phyloP scores from a whole-genome alignment of 2,113 vertebrate genomes.

The Vulpes vulpes region DNA sequence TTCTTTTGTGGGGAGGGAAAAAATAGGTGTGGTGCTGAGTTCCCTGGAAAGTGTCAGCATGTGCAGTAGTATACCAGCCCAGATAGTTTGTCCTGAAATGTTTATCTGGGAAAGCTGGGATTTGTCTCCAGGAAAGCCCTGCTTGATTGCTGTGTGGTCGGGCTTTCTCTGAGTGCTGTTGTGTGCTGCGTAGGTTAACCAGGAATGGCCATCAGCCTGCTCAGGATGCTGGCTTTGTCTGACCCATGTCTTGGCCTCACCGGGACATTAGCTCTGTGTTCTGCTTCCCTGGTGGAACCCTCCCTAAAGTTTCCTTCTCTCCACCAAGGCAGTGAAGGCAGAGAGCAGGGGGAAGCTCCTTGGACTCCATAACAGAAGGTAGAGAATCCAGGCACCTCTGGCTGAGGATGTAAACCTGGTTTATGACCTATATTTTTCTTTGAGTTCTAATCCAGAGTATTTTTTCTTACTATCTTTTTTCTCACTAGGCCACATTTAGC shows the following conservation, averaged over 20 bases:
- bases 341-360: not conserved
- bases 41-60: not conserved
- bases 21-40: constrained; percentile 26
- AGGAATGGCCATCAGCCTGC: not conserved
- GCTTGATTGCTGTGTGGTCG: not conserved
- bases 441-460: constrained; percentile 49
- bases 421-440: constrained; percentile 45
- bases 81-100: not conserved
- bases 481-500: constrained; percentile 44
- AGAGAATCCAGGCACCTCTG: constrained; percentile 43
- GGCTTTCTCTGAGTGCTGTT: fast-evolving
- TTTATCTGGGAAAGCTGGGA: not conserved
- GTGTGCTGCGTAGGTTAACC: not conserved
- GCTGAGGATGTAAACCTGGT: not conserved
- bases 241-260: not conserved
- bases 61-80: not conserved
- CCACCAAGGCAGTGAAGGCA: not conserved
- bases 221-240: not conserved
- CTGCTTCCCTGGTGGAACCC: not conserved
- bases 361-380: not conserved
- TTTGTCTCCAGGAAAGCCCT: not conserved
- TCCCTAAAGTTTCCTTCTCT: not conserved
- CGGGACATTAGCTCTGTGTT: not conserved
- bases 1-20: not conserved
- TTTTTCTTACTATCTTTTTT: not conserved